These are phyloP conservation scores for Haliclona indistincta DNA, from an alignment of 37 sponge, comb jelly and placozoan genomes.

Conservation along the genomic window DNA sequence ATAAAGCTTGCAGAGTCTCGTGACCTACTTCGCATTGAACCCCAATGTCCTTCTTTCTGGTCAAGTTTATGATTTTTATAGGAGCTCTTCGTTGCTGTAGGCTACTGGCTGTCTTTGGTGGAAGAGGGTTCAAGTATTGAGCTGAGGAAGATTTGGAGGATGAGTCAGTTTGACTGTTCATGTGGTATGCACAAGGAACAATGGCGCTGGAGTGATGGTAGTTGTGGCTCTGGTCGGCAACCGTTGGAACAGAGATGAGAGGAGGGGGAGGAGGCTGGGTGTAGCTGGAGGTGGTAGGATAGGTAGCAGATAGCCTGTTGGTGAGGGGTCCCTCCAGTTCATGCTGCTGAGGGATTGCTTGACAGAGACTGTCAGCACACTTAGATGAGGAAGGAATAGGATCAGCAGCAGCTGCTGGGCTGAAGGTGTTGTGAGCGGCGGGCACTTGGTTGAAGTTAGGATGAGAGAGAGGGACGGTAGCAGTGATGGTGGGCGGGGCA, in stretches of 20 bases:
- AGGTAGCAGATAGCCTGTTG: neutral
- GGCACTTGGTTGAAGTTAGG: neutral
- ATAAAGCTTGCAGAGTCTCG: conserved; percentile 49
- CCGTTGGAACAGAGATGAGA: neutral
- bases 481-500: conserved; percentile 8
- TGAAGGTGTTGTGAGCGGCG: neutral
- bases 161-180: no score
- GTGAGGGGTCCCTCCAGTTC: no score
- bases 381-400: neutral
- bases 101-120: no score
- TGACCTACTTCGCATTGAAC: conserved; percentile 69
- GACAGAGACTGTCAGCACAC: neutral
- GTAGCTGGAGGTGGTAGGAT: neutral
- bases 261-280: conserved; percentile 19
- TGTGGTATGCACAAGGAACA: no score
- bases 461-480: neutral
- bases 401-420: neutral
- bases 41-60: conserved; percentile 19
- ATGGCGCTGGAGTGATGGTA: no score
- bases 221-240: no score
- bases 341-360: neutral
- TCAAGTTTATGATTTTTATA: conserved; percentile 1
- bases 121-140: no score
- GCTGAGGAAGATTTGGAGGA: no score
- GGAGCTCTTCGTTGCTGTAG: neutral